Conservation (phyloP, 2,797 vertebrate genomes). For the Pangasius krempfi region DNA sequence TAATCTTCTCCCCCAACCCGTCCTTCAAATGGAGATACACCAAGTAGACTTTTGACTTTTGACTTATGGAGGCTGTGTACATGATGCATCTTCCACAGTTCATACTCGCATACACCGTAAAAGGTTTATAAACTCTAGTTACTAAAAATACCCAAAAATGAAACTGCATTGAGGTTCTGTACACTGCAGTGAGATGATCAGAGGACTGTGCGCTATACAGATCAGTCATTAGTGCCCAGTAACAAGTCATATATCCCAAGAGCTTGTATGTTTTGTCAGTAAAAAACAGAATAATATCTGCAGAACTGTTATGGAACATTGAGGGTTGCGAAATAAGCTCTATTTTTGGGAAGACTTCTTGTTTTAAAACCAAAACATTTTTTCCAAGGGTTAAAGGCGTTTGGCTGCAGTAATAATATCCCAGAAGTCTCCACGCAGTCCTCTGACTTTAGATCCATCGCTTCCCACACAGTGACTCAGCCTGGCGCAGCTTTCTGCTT, state of each 20-base stretch:
- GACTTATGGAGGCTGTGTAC: slow-evolving; percentile 24
- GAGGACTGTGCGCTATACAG: background rate
- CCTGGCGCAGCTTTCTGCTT: slow-evolving; percentile 12
- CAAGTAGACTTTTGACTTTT: background rate
- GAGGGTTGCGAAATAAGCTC: background rate
- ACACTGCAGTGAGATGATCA: background rate
- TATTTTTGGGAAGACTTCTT: background rate
- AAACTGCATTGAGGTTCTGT: background rate
- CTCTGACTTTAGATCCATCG: slow-evolving; percentile 46
- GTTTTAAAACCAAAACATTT: slow-evolving; percentile 22
- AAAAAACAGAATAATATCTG: background rate
- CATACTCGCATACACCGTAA: background rate
- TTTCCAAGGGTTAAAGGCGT: slow-evolving; percentile 19
- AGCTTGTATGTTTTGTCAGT: background rate
- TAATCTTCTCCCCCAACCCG: background rate
- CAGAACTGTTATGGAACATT: background rate
- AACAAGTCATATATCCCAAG: background rate
- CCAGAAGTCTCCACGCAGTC: slow-evolving; percentile 25
- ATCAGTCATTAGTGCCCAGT: background rate
- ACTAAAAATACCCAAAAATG: background rate
- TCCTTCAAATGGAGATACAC: background rate
- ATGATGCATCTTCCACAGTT: background rate
- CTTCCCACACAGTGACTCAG: slow-evolving; percentile 50
- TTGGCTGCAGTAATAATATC: slow-evolving; percentile 36
- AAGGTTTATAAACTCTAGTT: background rate